These are phyloP conservation scores for Strigamia crassipes DNA, from an alignment of 2,888 invertebrate species.

Conservation along the genomic window DNA sequence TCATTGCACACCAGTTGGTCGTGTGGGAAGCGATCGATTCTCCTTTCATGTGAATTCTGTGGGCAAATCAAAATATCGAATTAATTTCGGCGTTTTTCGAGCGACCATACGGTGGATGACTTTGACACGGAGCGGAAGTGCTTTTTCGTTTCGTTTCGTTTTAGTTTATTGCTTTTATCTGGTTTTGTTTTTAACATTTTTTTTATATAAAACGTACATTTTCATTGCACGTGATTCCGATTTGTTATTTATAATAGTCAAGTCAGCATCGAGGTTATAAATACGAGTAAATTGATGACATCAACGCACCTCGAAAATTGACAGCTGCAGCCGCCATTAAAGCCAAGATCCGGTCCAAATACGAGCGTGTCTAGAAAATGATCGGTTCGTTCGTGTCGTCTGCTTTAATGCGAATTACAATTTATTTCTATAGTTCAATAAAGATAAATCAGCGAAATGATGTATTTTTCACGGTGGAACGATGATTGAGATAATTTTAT, in stretches of 20 bases:
- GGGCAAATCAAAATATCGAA: background rate
- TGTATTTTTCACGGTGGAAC: no score
- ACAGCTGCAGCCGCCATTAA: constrained; percentile 16
- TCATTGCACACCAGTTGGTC: background rate
- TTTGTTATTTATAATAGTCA: background rate
- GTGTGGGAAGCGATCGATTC: background rate
- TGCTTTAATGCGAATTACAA: no score
- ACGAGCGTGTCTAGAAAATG: background rate
- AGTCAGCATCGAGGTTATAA: background rate
- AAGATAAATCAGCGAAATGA: no score
- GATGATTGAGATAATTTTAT: no score
- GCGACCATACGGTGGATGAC: background rate
- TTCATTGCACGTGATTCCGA: background rate
- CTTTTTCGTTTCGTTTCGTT: background rate
- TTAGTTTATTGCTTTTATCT: background rate
- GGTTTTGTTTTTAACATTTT: background rate
- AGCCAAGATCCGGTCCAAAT: background rate
- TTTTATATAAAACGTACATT: background rate
- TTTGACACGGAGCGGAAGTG: background rate
- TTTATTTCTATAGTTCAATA: no score
- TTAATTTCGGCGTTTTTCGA: background rate
- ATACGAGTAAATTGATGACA: background rate
- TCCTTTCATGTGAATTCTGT: constrained; percentile 2
- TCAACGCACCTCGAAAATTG: background rate
- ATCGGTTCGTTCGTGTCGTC: background rate